Percentiles rank a stretch among this genome's conserved stretches.
Evolutionary conservation across 2,113 vertebrate species (phyloP).

Genomic region (Clarias gariepinus): DNA sequence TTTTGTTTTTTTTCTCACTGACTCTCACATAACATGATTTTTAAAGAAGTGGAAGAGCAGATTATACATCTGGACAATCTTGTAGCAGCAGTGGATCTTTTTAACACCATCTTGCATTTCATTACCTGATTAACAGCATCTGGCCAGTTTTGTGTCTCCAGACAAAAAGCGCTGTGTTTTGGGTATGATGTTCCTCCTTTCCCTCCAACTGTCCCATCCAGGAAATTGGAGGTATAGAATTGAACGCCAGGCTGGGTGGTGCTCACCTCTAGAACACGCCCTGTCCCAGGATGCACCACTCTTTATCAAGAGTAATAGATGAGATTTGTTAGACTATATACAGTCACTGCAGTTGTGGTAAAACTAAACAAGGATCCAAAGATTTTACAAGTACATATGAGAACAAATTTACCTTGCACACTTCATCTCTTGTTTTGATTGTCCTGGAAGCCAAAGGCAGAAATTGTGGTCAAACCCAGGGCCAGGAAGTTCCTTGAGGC

Average conservation of each 20-base stretch:
- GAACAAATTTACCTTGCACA: slow-evolving; percentile 77
- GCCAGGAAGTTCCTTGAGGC: slow-evolving; percentile 74
- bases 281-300: slow-evolving; percentile 76
- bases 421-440: slow-evolving; percentile 60
- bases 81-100: not conserved
- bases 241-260: slow-evolving; percentile 92
- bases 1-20: too few species aligned
- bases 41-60: not conserved
- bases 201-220: slow-evolving; percentile 83
- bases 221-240: slow-evolving; percentile 93
- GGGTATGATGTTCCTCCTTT: slow-evolving; percentile 76
- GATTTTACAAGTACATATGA: not conserved
- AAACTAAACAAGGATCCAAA: not conserved
- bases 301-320: slow-evolving; percentile 62
- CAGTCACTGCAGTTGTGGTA: not conserved
- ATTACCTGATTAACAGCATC: slow-evolving; percentile 89
- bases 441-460: slow-evolving; percentile 74
- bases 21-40: not conserved
- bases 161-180: slow-evolving; percentile 88
- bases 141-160: slow-evolving; percentile 95
- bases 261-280: slow-evolving; percentile 82
- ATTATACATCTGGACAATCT: not conserved
- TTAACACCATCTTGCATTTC: not conserved
- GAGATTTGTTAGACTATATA: not conserved
- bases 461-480: slow-evolving; percentile 95